Percentiles rank a stretch among this genome's conserved stretches.
These are phyloP conservation scores for Neoniphon sammara DNA, from an alignment of 2,797 vertebrate genomes.

Conservation along the genomic window DNA sequence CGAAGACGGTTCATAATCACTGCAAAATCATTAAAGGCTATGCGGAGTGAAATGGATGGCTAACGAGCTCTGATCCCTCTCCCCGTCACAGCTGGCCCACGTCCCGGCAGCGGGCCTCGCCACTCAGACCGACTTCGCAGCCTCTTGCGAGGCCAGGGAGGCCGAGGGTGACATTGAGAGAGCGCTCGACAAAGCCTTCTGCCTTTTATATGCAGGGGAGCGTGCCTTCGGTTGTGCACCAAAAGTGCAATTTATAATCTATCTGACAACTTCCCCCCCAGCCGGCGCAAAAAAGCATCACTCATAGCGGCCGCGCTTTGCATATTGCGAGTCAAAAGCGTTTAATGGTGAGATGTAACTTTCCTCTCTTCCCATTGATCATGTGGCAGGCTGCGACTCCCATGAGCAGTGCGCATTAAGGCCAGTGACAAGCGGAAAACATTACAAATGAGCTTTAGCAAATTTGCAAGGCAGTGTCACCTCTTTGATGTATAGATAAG, in stretches of 20 bases:
- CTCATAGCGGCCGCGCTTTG: constrained; percentile 76
- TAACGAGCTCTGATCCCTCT: constrained; percentile 60
- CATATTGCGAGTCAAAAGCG: constrained; percentile 77
- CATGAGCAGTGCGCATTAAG: constrained; percentile 78
- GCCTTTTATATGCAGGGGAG: constrained; percentile 69
- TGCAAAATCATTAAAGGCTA: constrained; percentile 53
- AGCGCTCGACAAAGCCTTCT: constrained; percentile 56
- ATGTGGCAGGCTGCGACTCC: constrained; percentile 76
- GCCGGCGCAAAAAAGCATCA: constrained; percentile 71
- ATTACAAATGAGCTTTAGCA: constrained; percentile 81
- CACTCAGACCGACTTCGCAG: background rate
- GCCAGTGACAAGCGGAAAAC: constrained; percentile 81
- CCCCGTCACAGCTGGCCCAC: constrained; percentile 31
- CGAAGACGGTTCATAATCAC: constrained; percentile 65
- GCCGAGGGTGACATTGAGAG: constrained; percentile 71
- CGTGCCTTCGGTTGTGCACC: constrained; percentile 54
- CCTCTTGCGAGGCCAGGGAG: constrained; percentile 8
- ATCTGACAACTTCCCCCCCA: constrained; percentile 72
- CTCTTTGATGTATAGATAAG: constrained; percentile 72
- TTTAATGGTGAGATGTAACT: constrained; percentile 83
- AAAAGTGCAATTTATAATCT: constrained; percentile 80
- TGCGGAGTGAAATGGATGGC: constrained; percentile 49
- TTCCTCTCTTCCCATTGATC: constrained; percentile 80
- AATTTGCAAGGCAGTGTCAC: constrained; percentile 72
- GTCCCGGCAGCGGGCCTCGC: constrained; percentile 22